Evolutionary conservation across 2,888 invertebrate species (phyloP).

Genomic region (Spodoptera picta): DNA sequence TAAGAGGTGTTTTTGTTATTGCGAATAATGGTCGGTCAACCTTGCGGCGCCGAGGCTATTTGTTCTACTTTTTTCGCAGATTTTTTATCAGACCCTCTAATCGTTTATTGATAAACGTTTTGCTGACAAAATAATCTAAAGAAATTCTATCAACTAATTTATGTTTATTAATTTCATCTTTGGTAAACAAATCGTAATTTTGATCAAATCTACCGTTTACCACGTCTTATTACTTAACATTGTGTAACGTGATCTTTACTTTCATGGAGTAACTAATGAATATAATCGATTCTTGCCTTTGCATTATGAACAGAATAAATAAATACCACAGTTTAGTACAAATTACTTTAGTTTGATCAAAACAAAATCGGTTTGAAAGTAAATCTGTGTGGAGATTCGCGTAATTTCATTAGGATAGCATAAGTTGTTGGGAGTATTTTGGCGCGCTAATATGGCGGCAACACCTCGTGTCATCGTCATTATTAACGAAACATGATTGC

Average conservation of each 20-base stretch:
- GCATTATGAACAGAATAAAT: neutral
- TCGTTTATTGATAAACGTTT: neutral
- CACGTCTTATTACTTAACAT: conserved; percentile 26
- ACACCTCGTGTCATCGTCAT: conserved; percentile 3
- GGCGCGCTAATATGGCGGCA: neutral
- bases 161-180: conserved; percentile 6
- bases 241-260: conserved; percentile 37
- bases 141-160: conserved; percentile 5
- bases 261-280: conserved; percentile 16
- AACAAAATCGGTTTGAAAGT: conserved; percentile 21
- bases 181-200: conserved; percentile 37
- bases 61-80: conserved; percentile 1
- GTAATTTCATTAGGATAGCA: conserved; percentile 61
- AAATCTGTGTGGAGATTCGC: conserved; percentile 54
- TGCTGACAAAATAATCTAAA: neutral
- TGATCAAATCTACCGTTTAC: conserved; percentile 45
- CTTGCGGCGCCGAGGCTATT: conserved; percentile 14
- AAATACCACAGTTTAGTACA: neutral
- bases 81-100: conserved; percentile 1
- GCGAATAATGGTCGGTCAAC: conserved; percentile 56
- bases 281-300: conserved; percentile 9
- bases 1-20: conserved; percentile 70
- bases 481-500: conserved; percentile 21
- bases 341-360: neutral
- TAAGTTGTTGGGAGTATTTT: conserved; percentile 30